Conservation (phyloP, 2,113 vertebrate genomes). For the Ploceus nigricollis region DNA sequence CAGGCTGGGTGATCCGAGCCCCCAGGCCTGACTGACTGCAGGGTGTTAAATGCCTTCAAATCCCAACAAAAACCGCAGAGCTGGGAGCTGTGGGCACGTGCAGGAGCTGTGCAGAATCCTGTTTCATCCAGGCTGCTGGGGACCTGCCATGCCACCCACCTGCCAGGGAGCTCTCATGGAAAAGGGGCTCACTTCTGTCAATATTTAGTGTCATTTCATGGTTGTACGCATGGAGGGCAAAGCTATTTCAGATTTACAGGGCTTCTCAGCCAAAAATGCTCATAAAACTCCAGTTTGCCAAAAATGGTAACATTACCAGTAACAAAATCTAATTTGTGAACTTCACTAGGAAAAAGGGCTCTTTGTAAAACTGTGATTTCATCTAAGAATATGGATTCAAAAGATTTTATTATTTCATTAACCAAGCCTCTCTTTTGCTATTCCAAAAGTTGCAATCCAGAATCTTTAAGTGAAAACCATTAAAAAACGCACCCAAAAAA, state of each 20-base stretch:
- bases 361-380: slow-evolving; percentile 6
- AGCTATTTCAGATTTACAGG: neutral
- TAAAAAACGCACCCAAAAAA: neutral
- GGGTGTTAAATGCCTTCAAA: neutral
- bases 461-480: neutral
- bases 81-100: neutral
- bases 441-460: neutral
- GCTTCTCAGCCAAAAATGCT: neutral
- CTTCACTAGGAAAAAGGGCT: neutral
- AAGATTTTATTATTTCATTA: neutral
- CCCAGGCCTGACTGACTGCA: accelerated
- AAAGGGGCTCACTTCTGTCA: neutral
- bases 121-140: neutral
- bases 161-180: neutral
- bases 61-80: neutral
- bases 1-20: neutral
- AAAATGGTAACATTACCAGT: neutral
- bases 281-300: neutral
- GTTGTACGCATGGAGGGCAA: neutral
- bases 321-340: slow-evolving; percentile 24
- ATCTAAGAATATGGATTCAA: neutral
- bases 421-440: neutral
- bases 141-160: neutral
- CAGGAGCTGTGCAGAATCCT: neutral
- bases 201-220: neutral